These are phyloP conservation scores for Chromoteleia sp. DNA, from an alignment of 2,888 invertebrate species.

Conservation along the genomic window DNA sequence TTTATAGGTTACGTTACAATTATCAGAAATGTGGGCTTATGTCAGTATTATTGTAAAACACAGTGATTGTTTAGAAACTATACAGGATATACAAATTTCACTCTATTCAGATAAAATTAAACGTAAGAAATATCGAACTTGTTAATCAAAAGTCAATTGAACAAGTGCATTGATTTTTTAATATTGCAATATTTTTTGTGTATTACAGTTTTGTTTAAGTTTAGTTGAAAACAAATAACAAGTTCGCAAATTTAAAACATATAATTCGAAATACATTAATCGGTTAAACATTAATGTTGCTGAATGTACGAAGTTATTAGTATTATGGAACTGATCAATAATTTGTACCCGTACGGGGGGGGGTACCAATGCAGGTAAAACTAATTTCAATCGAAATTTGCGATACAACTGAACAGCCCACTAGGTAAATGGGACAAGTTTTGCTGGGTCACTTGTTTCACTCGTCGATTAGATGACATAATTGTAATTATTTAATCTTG, in stretches of 20 bases:
- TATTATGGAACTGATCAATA: slow-evolving; percentile 58
- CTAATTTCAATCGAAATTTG: slow-evolving; percentile 65
- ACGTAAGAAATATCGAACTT: too few species aligned
- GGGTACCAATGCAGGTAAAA: slow-evolving; percentile 50
- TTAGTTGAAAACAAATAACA: background rate
- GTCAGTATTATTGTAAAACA: too few species aligned
- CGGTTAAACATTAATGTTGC: slow-evolving; percentile 49
- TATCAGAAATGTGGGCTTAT: too few species aligned
- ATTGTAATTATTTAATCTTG: slow-evolving; percentile 39
- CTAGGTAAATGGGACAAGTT: slow-evolving; percentile 59
- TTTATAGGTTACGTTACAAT: too few species aligned
- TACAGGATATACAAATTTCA: too few species aligned
- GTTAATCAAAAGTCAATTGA: too few species aligned
- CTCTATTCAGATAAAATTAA: too few species aligned
- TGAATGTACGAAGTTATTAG: slow-evolving; percentile 55
- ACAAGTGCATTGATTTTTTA: too few species aligned
- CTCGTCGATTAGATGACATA: slow-evolving; percentile 40
- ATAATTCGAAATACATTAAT: slow-evolving; percentile 44
- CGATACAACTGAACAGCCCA: slow-evolving; percentile 54
- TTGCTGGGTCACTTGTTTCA: slow-evolving; percentile 45
- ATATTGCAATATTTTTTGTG: too few species aligned
- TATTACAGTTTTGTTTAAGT: background rate
- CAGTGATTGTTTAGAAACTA: too few species aligned
- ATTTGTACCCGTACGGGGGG: slow-evolving; percentile 39
- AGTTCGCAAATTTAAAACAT: slow-evolving; percentile 11